Conservation (phyloP, 2,113 vertebrate genomes). For the Nyctibius bracteatus region DNA sequence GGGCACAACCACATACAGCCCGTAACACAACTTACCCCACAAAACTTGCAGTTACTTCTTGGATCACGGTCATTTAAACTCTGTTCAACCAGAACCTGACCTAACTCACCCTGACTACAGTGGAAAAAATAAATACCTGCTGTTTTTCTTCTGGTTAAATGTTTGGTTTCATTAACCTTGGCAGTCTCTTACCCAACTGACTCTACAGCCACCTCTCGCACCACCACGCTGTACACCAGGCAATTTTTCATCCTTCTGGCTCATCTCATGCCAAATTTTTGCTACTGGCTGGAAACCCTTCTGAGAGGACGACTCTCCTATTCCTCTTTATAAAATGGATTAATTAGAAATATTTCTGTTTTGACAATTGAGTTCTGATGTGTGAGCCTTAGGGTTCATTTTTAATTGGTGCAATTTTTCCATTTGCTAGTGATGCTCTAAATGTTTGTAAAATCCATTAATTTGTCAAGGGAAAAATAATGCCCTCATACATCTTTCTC, state of each 20-base stretch:
- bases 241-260: not conserved
- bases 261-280: not conserved
- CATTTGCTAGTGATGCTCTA: not conserved
- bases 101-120: not conserved
- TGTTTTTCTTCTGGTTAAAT: not conserved
- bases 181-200: not conserved
- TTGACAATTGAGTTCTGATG: not conserved
- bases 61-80: fast-evolving
- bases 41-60: not conserved
- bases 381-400: not conserved
- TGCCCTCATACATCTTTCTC: slow-evolving; percentile 2
- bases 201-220: not conserved
- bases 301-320: not conserved
- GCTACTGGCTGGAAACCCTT: not conserved
- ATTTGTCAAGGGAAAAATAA: slow-evolving; percentile 52
- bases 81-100: too few relatives aligned
- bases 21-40: not conserved
- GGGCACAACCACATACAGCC: not conserved
- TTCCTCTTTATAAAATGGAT: not conserved
- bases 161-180: not conserved
- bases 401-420: slow-evolving; percentile 39
- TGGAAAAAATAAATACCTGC: not conserved
- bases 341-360: not conserved
- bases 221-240: fast-evolving
- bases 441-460: slow-evolving; percentile 10